A percentile compares a stretch with the other conserved stretches of the same genome.
phyloP scores from a whole-genome alignment of 1,140 invertebrate species.

The Dreissena rostriformis region DNA sequence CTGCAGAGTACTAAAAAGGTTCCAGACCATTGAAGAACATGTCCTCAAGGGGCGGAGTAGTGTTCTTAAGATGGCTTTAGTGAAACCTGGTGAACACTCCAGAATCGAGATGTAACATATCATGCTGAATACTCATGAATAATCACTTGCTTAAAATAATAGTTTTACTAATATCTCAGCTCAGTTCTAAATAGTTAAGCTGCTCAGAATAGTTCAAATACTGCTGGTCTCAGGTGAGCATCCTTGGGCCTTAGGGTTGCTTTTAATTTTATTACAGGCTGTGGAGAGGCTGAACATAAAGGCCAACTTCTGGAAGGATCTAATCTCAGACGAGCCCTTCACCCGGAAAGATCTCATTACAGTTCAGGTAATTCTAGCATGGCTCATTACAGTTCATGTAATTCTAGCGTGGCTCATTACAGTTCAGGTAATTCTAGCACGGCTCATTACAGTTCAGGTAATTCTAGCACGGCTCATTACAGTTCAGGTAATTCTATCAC shows the following conservation, averaged over 20 bases:
- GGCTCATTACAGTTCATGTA: conserved; percentile 91
- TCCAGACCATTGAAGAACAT: too few relatives aligned
- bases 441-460: conserved; percentile 93
- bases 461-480: conserved; percentile 95
- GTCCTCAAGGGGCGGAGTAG: too few relatives aligned
- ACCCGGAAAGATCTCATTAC: conserved; percentile 95
- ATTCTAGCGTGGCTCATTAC: conserved; percentile 95
- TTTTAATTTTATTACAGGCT: conserved; percentile 85
- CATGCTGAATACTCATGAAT: too few relatives aligned
- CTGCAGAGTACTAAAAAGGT: too few relatives aligned
- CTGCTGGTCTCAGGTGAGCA: too few relatives aligned
- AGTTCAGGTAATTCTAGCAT: conserved; percentile 85
- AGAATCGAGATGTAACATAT: too few relatives aligned
- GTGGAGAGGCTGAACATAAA: conserved; percentile 99
- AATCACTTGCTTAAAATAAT: too few relatives aligned
- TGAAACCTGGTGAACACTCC: too few relatives aligned
- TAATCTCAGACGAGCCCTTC: conserved; percentile 95
- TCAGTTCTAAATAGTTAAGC: too few relatives aligned
- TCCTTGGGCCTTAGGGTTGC: background rate
- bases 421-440: conserved; percentile 87
- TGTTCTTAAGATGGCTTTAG: too few relatives aligned
- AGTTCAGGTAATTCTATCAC: conserved; percentile 87
- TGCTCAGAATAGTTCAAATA: too few relatives aligned
- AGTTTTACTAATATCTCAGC: too few relatives aligned
- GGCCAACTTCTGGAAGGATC: conserved; percentile 95